Evolutionary conservation across 2,888 invertebrate genomes (phyloP), one percentile per base, ranked within the genome.

Genomic region (Candidula unifasciata): DNA sequence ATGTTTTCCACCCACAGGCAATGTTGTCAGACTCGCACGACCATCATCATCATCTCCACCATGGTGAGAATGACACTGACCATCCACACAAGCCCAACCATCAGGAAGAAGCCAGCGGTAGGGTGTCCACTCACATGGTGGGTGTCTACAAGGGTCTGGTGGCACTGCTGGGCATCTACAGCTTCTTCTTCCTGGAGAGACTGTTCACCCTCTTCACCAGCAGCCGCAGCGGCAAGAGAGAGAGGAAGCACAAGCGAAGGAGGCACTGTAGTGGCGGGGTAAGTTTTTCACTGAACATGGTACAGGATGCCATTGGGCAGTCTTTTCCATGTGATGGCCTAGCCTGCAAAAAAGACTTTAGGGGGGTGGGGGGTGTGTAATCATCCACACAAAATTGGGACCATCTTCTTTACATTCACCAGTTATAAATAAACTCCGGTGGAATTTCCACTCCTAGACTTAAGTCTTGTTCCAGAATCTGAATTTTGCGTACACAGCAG

Each of bases 161-260:
- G 52, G 83, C 77, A 13, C 27, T 83, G 33, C 0, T 83, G 30
- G 83, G 83, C 30, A 77, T 83, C 57, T 83, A 83, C 68, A 33
- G 77, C 18, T 83, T 83, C 83, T 83, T 83, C 78, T 77, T 78
- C 57, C 77, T 83, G 68, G 83, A 83, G 57, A 30, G 83, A 21
- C 37, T 68, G 24, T 78, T 83, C 37, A 78, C 83, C 1, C 30
- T 77, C 30, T 78, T 83, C 76, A 82, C 82, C 13, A 74, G 74
- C 57, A 52, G 52, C 37, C 74, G 71, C 64, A 82, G 82, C 44
- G 76, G 74, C n/a, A 82, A 44, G 24, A 37, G 37, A n/a, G 24
- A 52, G 24, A 66, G 44, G 35, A 76, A 60, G 60, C 33, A 57
- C 16, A 81, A 73, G 73, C 52, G 24, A n/a, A 57, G 37, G 37